These are phyloP conservation scores for Sipha flava DNA, from an alignment of 1,140 invertebrate species.

Conservation along the genomic window DNA sequence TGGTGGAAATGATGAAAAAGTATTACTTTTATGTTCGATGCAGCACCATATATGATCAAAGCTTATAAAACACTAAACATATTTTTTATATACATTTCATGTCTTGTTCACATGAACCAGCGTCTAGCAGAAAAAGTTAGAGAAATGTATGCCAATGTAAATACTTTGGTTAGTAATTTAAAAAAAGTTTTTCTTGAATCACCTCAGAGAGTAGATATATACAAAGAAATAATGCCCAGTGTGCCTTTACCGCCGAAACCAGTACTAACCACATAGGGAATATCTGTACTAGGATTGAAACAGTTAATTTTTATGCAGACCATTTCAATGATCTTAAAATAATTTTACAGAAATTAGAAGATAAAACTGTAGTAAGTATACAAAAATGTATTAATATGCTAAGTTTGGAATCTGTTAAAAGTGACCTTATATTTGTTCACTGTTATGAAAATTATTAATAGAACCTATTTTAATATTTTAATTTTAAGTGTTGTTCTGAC, in stretches of 20 bases:
- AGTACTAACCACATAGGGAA: not conserved
- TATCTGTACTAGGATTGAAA: not conserved
- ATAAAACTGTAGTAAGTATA: not conserved
- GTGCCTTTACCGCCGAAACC: constrained; percentile 1
- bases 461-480: no score
- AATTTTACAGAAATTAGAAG: not conserved
- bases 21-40: no score
- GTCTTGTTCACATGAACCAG: not conserved
- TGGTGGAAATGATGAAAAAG: no score
- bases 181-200: constrained; percentile 16
- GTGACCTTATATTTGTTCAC: no score
- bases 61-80: no score
- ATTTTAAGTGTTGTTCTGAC: no score
- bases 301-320: not conserved
- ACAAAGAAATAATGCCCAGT: not conserved
- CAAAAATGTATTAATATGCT: not conserved
- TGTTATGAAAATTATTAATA: no score
- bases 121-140: not conserved
- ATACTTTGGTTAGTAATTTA: not conserved
- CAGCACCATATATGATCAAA: no score
- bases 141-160: no score
- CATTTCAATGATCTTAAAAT: not conserved
- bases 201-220: not conserved
- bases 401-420: not conserved
- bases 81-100: not conserved